A percentile compares a stretch with the other conserved stretches of the same genome.
Conservation (phyloP, 1,140 invertebrate species). For the Calliphora vicina region DNA sequence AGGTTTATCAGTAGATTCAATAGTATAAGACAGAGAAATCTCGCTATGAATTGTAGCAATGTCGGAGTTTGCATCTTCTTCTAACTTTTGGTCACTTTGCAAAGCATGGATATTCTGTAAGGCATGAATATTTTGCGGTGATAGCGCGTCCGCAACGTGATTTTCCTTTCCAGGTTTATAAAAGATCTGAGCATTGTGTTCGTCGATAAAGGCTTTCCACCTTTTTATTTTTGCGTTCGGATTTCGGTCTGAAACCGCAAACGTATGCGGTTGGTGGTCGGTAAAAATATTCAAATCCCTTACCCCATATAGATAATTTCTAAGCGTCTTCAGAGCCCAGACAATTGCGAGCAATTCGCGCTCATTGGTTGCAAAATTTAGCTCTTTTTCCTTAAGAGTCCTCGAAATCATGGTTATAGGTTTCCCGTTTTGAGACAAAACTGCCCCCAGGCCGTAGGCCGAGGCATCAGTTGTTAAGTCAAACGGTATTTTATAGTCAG, state of each 20-base stretch:
- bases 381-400: slow-evolving; percentile 50
- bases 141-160: slow-evolving; percentile 56
- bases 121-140: slow-evolving; percentile 36
- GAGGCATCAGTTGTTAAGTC: slow-evolving; percentile 42
- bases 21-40: slow-evolving; percentile 37
- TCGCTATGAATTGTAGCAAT: slow-evolving; percentile 41
- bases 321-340: slow-evolving; percentile 37
- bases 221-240: slow-evolving; percentile 62
- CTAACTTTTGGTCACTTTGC: not conserved
- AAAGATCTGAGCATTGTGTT: slow-evolving; percentile 54
- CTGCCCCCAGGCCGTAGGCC: slow-evolving; percentile 37
- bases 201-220: slow-evolving; percentile 66
- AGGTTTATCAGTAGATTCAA: slow-evolving; percentile 39
- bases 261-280: slow-evolving; percentile 66
- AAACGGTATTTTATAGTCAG: slow-evolving; percentile 40
- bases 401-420: slow-evolving; percentile 42
- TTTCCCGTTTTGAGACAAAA: slow-evolving; percentile 39
- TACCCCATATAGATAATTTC: slow-evolving; percentile 55
- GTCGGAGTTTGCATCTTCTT: not conserved
- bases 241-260: slow-evolving; percentile 63
- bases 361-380: slow-evolving; percentile 63
- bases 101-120: not conserved
- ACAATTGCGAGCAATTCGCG: slow-evolving; percentile 37
- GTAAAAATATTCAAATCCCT: slow-evolving; percentile 65
- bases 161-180: slow-evolving; percentile 62